Conservation (phyloP, 2,888 invertebrate genomes). For the Parnassius mnemosyne region DNA sequence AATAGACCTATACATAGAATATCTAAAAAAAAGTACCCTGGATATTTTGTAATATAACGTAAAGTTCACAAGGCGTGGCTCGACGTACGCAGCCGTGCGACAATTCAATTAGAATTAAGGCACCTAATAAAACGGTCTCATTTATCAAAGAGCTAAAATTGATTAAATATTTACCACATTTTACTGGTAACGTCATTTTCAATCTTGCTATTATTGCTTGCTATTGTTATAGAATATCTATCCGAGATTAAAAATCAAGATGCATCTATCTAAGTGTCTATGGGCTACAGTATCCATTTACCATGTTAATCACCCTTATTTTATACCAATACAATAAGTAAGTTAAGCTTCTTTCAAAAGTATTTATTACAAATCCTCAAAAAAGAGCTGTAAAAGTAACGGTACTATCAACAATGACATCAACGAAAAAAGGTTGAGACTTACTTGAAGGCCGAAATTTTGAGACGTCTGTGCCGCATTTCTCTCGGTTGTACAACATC, state of each 20-base stretch:
- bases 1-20: background rate
- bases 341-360: too few species aligned
- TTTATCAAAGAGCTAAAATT: conserved; percentile 4
- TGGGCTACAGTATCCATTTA: too few species aligned
- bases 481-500: conserved; percentile 89
- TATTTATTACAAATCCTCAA: too few species aligned
- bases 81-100: conserved; percentile 5
- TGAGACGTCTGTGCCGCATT: conserved; percentile 88
- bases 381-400: too few species aligned
- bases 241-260: too few species aligned
- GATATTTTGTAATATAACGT: background rate
- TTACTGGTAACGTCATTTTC: too few species aligned
- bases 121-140: conserved; percentile 5
- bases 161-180: background rate
- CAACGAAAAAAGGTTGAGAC: conserved; percentile 47
- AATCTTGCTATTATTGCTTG: too few species aligned
- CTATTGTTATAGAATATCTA: too few species aligned
- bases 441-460: conserved; percentile 90
- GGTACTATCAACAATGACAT: too few species aligned
- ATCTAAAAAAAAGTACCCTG: conserved; percentile 1
- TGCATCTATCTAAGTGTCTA: too few species aligned
- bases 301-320: too few species aligned
- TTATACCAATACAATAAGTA: too few species aligned
- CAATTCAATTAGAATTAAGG: conserved; percentile 15
- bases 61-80: conserved; percentile 5